Base-by-base conservation (phyloP, 1,140 invertebrate species). In the Habropoda laboriosa region DNA sequence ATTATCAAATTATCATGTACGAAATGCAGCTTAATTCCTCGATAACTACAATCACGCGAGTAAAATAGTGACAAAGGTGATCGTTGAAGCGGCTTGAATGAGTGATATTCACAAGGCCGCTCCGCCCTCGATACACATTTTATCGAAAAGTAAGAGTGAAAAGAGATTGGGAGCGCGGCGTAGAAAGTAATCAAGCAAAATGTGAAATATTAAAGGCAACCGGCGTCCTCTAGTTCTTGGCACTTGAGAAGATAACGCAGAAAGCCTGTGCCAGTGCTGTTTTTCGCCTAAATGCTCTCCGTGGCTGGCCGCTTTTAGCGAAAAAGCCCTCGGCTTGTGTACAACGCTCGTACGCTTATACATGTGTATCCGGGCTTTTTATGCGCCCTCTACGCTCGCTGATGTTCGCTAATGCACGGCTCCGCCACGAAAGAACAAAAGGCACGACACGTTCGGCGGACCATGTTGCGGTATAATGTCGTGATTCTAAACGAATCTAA, bases 281-380 rank as follows among this genome's bases (percentile, higher is more conserved):
- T 58, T 45, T 45, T 77, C 72, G 16, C 80, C 75, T 72, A 75
- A 79, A 78, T 79, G 75, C 68, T 85, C 49, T 79, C 40, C 63
- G 76, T 55, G 82, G 82, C 75, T 53, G 42, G 72, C 75, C 75
- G 80, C 80, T 85, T 85, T 85, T 76, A 85, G 71, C 76, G 80
- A 78, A 24, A 81, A 77, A 83, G 74, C 79, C 71, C 40, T 61
- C 66, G 57, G 49, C 49, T 53, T 53, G 38, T 77, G n/a, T 63
- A 63, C 32, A 27, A 38, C 42, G 0, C 71, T 73, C 12, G 32
- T 18, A 24, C 40, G 2, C 24, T 27, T 24, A 13, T 30, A n/a
- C 72, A 45, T 24, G 55, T 32, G 30, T 30, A 49, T 3, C 24
- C 35, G 18, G 24, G 18, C 27, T 76, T 66, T 76, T 67, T 57